Conservation (phyloP, 1,140 invertebrate genomes). For the Atopsyche davidsoni region DNA sequence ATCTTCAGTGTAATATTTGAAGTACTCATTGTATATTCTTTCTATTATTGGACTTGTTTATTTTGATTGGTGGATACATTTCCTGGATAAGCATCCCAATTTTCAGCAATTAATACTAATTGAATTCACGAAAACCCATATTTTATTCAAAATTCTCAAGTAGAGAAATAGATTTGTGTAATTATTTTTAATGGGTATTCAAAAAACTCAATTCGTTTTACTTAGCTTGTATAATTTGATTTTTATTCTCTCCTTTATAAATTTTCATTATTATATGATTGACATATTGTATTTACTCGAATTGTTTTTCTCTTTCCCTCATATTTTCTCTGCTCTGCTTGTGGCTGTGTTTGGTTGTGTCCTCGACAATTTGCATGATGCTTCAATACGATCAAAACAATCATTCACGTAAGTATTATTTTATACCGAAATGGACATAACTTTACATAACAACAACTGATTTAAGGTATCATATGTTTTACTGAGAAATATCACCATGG, state of each 20-base stretch:
- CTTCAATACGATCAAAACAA: slow-evolving; percentile 67
- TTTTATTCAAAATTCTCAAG: not conserved
- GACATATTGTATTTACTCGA: slow-evolving; percentile 47
- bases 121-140: slow-evolving; percentile 12
- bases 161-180: too few species aligned
- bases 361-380: slow-evolving; percentile 66
- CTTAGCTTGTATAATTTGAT: slow-evolving; percentile 32
- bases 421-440: slow-evolving; percentile 28
- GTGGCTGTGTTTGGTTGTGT: slow-evolving; percentile 65
- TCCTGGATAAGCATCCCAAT: slow-evolving; percentile 24
- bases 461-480: slow-evolving; percentile 19
- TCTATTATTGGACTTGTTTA: slow-evolving; percentile 1
- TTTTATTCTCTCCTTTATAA: slow-evolving; percentile 28
- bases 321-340: slow-evolving; percentile 71
- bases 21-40: not conserved
- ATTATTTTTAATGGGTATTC: too few species aligned
- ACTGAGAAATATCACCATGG: slow-evolving; percentile 16
- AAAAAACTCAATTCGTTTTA: slow-evolving; percentile 14
- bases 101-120: slow-evolving; percentile 23
- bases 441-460: slow-evolving; percentile 25
- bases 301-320: slow-evolving; percentile 60
- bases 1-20: slow-evolving; percentile 4
- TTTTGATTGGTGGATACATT: slow-evolving; percentile 7
- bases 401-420: slow-evolving; percentile 70
- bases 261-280: slow-evolving; percentile 24